These are phyloP conservation scores for Ceyx cyanopectus DNA, from an alignment of 2,113 vertebrate genomes.

Conservation along the genomic window DNA sequence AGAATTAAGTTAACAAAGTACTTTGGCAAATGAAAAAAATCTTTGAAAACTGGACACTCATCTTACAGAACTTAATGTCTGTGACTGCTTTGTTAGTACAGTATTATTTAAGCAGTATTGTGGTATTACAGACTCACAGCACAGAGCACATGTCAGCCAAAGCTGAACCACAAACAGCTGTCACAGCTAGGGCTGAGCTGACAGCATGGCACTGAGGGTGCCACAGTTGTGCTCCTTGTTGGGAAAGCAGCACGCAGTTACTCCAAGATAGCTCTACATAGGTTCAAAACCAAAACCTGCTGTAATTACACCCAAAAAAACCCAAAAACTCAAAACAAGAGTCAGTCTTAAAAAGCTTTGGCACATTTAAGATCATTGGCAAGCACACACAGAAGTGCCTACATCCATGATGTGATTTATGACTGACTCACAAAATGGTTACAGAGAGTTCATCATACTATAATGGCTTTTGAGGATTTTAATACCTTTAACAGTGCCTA, in stretches of 20 bases:
- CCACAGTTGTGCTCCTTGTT: not conserved
- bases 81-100: not conserved
- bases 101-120: not conserved
- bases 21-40: not conserved
- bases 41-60: not conserved
- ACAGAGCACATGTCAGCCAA: not conserved
- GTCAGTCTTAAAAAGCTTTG: not conserved
- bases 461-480: not conserved
- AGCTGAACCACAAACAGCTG: not conserved
- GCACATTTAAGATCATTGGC: not conserved
- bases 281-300: not conserved
- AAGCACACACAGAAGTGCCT: rapidly evolving
- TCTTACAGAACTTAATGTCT: not conserved
- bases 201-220: not conserved
- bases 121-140: not conserved
- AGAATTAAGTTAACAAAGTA: not conserved
- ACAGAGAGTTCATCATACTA: not conserved
- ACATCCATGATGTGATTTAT: not conserved
- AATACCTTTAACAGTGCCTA: not conserved
- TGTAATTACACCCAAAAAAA: not conserved
- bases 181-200: rapidly evolving
- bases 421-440: not conserved
- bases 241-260: not conserved
- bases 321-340: not conserved
- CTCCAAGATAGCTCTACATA: not conserved